These are phyloP conservation scores for Chrysopilus asiliformis DNA, from an alignment of 2,888 invertebrate genomes.

Conservation along the genomic window DNA sequence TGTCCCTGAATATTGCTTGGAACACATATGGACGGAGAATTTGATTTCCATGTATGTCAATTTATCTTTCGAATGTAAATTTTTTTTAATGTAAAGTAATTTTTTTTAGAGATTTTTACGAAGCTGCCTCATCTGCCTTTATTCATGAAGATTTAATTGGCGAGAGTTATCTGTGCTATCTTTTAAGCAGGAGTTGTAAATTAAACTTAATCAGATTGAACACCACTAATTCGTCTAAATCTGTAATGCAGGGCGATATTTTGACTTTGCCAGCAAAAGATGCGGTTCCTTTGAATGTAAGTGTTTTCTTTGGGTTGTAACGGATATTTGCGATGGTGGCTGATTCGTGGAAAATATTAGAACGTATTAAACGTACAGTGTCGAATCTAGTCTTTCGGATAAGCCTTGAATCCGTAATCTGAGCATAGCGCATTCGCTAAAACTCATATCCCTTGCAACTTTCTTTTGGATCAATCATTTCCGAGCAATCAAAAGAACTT, in stretches of 20 bases:
- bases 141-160: slow-evolving; percentile 75
- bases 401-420: too few relatives aligned
- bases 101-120: slow-evolving; percentile 37
- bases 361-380: too few relatives aligned
- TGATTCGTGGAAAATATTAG: too few relatives aligned
- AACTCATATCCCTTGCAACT: too few relatives aligned
- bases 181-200: slow-evolving; percentile 39
- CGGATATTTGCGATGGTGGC: too few relatives aligned
- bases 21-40: slow-evolving; percentile 80
- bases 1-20: slow-evolving; percentile 75
- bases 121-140: slow-evolving; percentile 62
- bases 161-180: slow-evolving; percentile 70
- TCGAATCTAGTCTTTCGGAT: too few relatives aligned
- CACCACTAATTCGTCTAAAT: slow-evolving; percentile 43
- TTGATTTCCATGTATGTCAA: too few relatives aligned
- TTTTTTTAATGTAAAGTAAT: background rate
- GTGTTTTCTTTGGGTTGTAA: slow-evolving; percentile 15
- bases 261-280: slow-evolving; percentile 68
- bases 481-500: too few relatives aligned
- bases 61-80: slow-evolving; percentile 1
- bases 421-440: too few relatives aligned
- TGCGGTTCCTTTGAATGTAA: slow-evolving; percentile 62
- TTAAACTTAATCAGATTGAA: slow-evolving; percentile 45
- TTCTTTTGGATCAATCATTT: too few relatives aligned
- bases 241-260: slow-evolving; percentile 61